phyloP scores from a whole-genome alignment of 2,113 vertebrate species.

The Danionella cerebrum region DNA sequence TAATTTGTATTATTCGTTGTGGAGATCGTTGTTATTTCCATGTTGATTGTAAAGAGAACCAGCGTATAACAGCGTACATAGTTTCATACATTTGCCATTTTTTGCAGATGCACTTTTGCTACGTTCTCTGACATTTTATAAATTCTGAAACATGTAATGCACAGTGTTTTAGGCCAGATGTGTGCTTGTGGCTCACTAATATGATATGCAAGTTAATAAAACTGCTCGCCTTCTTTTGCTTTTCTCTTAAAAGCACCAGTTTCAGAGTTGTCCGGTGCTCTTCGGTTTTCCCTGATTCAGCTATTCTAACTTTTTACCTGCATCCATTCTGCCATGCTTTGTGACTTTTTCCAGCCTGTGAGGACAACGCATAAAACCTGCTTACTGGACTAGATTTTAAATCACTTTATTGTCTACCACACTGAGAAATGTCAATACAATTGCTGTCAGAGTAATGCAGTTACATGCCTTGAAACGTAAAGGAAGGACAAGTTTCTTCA shows the following conservation, averaged over 20 bases:
- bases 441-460: slow-evolving; percentile 60
- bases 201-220: neutral
- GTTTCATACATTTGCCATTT: no score
- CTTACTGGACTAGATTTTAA: slow-evolving; percentile 61
- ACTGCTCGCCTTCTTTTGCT: neutral
- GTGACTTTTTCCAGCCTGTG: slow-evolving; percentile 51
- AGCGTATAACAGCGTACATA: no score
- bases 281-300: slow-evolving; percentile 47
- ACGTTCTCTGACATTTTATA: no score
- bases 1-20: no score
- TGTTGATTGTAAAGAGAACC: no score
- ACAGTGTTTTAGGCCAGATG: no score
- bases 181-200: neutral
- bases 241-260: neutral
- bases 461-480: slow-evolving; percentile 44
- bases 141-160: neutral
- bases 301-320: slow-evolving; percentile 50
- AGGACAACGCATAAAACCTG: slow-evolving; percentile 54
- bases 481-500: slow-evolving; percentile 14
- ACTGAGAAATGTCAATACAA: slow-evolving; percentile 59
- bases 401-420: slow-evolving; percentile 56
- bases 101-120: no score
- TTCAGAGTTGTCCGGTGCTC: slow-evolving; percentile 7
- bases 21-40: no score
- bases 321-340: slow-evolving; percentile 48